A percentile compares a stretch with the other conserved stretches of the same genome.
These are phyloP conservation scores for Leptodactylus fallax DNA, from an alignment of 2,797 vertebrate genomes.

Conservation along the genomic window DNA sequence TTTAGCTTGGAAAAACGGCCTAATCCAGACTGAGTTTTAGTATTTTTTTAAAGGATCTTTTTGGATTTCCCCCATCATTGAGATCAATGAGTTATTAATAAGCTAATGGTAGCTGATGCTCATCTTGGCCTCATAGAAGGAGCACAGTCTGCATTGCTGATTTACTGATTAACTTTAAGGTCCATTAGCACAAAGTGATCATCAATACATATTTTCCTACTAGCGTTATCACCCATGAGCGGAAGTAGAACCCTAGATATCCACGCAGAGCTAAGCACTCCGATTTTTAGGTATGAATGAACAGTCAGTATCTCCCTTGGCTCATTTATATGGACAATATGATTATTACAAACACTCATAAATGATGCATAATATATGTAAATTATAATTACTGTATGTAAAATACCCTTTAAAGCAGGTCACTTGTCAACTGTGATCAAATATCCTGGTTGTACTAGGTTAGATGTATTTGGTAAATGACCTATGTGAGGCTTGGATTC, in stretches of 20 bases:
- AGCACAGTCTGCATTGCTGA: neutral
- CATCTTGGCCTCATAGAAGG: too few relatives aligned
- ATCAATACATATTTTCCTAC: neutral
- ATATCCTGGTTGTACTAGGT: too few relatives aligned
- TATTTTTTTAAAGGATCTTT: too few relatives aligned
- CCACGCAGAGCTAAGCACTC: neutral
- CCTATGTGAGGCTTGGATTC: too few relatives aligned
- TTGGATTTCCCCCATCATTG: too few relatives aligned
- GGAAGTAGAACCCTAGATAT: neutral
- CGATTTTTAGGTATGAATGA: neutral
- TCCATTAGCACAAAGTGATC: neutral
- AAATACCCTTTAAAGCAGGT: neutral
- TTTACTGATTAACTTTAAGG: neutral
- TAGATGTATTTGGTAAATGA: too few relatives aligned
- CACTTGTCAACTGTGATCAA: too few relatives aligned
- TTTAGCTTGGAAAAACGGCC: too few relatives aligned
- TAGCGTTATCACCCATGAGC: neutral
- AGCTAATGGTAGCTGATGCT: too few relatives aligned
- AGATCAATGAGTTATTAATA: too few relatives aligned
- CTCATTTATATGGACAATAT: neutral
- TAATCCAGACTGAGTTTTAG: too few relatives aligned
- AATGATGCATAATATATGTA: neutral
- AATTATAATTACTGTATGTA: neutral
- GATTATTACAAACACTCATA: neutral
- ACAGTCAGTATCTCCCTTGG: neutral